phyloP scores from a whole-genome alignment of 2,888 invertebrate genomes.

The Catocala nupta region DNA sequence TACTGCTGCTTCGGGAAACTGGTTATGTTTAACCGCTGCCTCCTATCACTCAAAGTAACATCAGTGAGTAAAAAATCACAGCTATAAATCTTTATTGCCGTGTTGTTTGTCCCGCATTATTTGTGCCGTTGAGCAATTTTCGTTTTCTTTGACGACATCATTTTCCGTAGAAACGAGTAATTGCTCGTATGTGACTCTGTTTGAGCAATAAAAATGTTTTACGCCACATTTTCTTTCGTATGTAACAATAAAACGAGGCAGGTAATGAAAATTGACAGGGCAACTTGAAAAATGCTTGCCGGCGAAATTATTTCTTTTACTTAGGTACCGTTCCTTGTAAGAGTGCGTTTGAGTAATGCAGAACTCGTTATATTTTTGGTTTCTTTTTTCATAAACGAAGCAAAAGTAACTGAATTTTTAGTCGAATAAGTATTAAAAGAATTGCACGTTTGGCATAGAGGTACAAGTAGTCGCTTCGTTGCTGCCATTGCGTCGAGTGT shows the following conservation, averaged over 20 bases:
- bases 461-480: too few species aligned
- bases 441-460: too few species aligned
- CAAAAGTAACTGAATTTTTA: too few species aligned
- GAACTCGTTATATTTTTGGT: too few species aligned
- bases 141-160: constrained; percentile 78
- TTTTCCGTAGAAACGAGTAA: constrained; percentile 68
- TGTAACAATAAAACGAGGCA: constrained; percentile 32
- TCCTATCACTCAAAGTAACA: constrained; percentile 33
- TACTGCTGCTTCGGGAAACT: neutral
- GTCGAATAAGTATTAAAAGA: too few species aligned
- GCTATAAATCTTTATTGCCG: constrained; percentile 84
- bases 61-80: constrained; percentile 73
- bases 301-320: constrained; percentile 21
- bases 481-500: too few species aligned
- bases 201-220: constrained; percentile 57
- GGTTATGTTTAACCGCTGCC: constrained; percentile 23
- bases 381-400: too few species aligned
- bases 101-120: constrained; percentile 82
- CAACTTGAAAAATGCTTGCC: constrained; percentile 36
- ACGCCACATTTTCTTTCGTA: constrained; percentile 43
- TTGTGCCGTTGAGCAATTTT: constrained; percentile 79
- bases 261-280: constrained; percentile 51
- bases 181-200: constrained; percentile 64
- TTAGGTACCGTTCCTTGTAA: constrained; percentile 10
- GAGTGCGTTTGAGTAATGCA: neutral